A percentile compares a stretch with the other conserved stretches of the same genome.
Evolutionary conservation across 2,113 vertebrate genomes (phyloP).

Genomic region (Capra hircus): DNA sequence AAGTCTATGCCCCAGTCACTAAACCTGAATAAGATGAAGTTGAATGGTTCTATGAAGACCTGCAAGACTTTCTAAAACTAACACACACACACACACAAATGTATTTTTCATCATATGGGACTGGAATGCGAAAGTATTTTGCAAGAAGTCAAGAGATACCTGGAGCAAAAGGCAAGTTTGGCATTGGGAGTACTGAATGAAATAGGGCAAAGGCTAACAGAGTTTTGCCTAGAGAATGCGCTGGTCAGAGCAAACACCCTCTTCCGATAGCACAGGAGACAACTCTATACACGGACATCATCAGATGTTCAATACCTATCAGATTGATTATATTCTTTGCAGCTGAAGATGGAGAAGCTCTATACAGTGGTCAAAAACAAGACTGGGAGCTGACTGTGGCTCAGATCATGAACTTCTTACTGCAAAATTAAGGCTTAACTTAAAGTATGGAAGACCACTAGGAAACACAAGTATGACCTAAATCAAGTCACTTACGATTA

Average conservation of each 20-base stretch:
- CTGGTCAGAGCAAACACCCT: neutral
- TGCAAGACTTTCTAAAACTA: neutral
- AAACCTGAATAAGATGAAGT: neutral
- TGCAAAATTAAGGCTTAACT: neutral
- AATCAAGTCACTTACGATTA: neutral
- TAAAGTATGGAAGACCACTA: neutral
- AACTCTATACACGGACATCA: neutral
- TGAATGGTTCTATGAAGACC: neutral
- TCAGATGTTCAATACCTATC: rapidly evolving
- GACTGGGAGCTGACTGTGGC: neutral
- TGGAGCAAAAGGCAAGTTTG: neutral
- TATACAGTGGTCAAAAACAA: neutral
- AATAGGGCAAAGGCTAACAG: neutral
- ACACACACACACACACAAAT: neutral
- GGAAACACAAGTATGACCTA: neutral
- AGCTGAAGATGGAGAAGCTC: neutral
- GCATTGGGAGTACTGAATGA: neutral
- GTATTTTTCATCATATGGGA: neutral
- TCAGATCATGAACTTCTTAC: neutral
- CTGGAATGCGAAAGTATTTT: neutral
- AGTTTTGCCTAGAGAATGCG: neutral
- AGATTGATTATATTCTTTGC: neutral
- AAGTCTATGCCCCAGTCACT: neutral
- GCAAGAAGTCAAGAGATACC: neutral
- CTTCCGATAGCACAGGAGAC: neutral